Base-by-base conservation (phyloP, 2,113 vertebrate species). In the Passer montanus region DNA sequence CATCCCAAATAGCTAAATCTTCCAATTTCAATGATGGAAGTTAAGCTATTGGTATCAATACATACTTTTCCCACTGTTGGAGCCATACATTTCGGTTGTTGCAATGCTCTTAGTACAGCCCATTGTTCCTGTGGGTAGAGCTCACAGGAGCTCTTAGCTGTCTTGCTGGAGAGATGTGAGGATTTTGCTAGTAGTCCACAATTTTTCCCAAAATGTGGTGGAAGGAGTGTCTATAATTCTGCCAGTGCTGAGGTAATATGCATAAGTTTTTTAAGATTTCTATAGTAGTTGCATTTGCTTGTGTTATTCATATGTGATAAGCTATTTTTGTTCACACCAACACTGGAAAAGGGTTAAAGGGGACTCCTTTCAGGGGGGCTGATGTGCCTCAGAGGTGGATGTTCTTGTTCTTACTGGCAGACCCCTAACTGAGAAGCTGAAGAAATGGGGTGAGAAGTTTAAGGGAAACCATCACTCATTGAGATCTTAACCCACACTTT, bases 361-460 rank as follows among this genome's bases (percentile, higher is more conserved):
- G 7, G 43, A 16, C 7, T 76, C 47, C 30, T 83, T 77, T 69
- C 50, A 28, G 33, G 24, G 76, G 17, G 27, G 41, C 10, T 63
- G 55, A 69, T 33, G 5, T 0, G 1, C 50, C 55, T 82, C 58
- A 79, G 46, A 50, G 46, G 24, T 68, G 35, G 33, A 59, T 1
- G 1, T 53, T 80, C 75, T 79, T 58, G 31, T 58, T 62, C 67
- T 68, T 88, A 59, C 23, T 89, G 84, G 43, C 26, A 68, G 64
- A 33, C 30, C 24, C 41, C 68, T 70, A 50, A 53, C 31, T 10
- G n/a, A 92, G 76, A 88, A 82, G 37, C 58, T 79, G 74, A 94
- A 90, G 81, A 77, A 91, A 79, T 11, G 55, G 43, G 26, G 27
- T 93, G 62, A 76, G 82, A 91, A 91, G 55, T 85, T 82, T 73